Evolutionary conservation across 2,888 invertebrate genomes (phyloP).

Genomic region (Aspidiotus rigidus): DNA sequence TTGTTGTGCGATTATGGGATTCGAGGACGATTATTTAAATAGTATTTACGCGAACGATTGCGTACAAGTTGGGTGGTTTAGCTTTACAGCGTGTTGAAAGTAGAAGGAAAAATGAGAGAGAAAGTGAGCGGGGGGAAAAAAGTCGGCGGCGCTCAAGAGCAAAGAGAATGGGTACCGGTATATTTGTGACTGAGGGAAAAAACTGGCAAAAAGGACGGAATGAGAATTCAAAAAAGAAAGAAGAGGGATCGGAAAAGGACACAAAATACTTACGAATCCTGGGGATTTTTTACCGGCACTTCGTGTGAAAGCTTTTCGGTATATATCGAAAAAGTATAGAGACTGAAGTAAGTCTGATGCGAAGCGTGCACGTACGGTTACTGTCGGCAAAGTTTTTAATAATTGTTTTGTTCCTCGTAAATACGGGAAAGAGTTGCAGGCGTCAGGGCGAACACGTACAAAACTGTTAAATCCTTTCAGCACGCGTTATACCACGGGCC

Average conservation of each 20-base stretch:
- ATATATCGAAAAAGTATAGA: too few species aligned
- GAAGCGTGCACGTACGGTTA: background rate
- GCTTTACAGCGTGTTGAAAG: constrained; percentile 1
- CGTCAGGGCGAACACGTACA: background rate
- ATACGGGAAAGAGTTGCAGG: background rate
- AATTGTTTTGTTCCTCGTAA: constrained; percentile 1
- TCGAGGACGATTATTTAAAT: background rate
- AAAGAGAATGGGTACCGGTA: too few species aligned
- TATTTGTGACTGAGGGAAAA: too few species aligned
- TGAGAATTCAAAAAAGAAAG: background rate
- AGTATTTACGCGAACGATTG: constrained; percentile 2
- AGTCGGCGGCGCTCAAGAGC: too few species aligned
- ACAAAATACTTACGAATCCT: constrained; percentile 2
- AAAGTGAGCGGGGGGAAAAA: background rate
- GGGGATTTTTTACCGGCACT: background rate
- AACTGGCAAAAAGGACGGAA: background rate
- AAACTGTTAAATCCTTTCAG: constrained; percentile 3
- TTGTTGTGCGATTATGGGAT: background rate
- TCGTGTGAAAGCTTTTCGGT: background rate
- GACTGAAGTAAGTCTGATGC: background rate
- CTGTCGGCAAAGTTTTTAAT: background rate
- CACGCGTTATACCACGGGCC: background rate
- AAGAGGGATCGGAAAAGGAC: background rate
- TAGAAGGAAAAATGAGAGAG: background rate
- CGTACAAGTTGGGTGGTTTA: background rate